Conservation (phyloP, 2,888 invertebrate genomes). For the Endotricha flammealis region DNA sequence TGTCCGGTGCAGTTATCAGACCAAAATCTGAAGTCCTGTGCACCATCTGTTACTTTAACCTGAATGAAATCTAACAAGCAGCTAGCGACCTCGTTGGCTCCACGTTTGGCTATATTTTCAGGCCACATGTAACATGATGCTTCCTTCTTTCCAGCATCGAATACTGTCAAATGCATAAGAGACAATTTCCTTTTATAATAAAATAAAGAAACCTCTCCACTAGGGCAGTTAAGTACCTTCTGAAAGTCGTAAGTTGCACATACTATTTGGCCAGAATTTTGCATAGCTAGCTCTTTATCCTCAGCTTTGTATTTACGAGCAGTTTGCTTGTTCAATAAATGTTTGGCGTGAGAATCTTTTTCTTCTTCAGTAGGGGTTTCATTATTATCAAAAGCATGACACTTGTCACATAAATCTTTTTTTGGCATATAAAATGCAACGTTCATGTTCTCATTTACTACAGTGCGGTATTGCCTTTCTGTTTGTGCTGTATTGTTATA, state of each 20-base stretch:
- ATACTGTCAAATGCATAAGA: constrained; percentile 13
- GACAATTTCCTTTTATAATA: constrained; percentile 17
- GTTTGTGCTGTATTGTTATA: constrained; percentile 14
- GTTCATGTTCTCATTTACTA: constrained; percentile 11
- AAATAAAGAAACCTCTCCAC: constrained; percentile 14
- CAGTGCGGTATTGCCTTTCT: constrained; percentile 14
- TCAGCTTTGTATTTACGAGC: neutral
- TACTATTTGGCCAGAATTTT: neutral
- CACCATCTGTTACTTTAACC: too few species aligned
- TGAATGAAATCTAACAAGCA: too few species aligned
- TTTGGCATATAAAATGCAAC: constrained; percentile 5
- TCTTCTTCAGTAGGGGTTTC: constrained; percentile 1
- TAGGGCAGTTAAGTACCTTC: constrained; percentile 11
- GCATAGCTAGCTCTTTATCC: neutral
- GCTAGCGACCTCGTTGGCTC: constrained; percentile 10
- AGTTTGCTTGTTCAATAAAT: neutral
- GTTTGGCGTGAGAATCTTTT: neutral
- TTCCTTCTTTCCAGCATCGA: constrained; percentile 4
- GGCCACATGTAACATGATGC: constrained; percentile 6
- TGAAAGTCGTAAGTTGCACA: constrained; percentile 12
- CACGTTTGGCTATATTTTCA: constrained; percentile 5
- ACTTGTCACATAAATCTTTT: constrained; percentile 3
- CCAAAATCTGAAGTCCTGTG: too few species aligned
- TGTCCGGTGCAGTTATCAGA: too few species aligned
- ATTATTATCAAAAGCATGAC: constrained; percentile 1